A percentile compares a stretch with the other conserved stretches of the same genome.
These are phyloP conservation scores for Gadus chalcogrammus DNA, from an alignment of 2,113 vertebrate genomes.

Conservation along the genomic window DNA sequence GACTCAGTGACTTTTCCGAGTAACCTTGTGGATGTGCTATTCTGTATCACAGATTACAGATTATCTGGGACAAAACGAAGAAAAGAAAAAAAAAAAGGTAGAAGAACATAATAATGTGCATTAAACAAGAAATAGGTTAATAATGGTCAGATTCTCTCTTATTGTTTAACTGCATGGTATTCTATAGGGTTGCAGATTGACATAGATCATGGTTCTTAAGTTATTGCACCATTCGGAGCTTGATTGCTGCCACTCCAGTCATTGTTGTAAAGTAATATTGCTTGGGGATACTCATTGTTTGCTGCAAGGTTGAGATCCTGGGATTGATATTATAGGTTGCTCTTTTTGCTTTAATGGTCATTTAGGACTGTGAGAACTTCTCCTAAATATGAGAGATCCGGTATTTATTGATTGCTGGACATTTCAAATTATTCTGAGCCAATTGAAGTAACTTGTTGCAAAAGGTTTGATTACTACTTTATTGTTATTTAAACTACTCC, in stretches of 20 bases:
- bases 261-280: constrained; percentile 65
- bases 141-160: constrained; percentile 51
- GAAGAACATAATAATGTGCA: constrained; percentile 3
- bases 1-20: constrained; percentile 80
- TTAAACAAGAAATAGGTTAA: constrained; percentile 63
- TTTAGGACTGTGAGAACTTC: background rate
- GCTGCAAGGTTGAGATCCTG: constrained; percentile 44
- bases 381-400: background rate
- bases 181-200: constrained; percentile 80
- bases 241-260: constrained; percentile 75
- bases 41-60: constrained; percentile 73
- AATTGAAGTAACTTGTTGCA: constrained; percentile 8
- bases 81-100: constrained; percentile 19
- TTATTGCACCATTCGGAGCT: constrained; percentile 78
- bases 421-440: no score
- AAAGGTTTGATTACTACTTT: constrained; percentile 15
- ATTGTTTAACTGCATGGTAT: constrained; percentile 85
- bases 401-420: no score
- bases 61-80: constrained; percentile 36
- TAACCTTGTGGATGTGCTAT: constrained; percentile 80
- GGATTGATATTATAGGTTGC: constrained; percentile 34
- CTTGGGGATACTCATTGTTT: constrained; percentile 57
- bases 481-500: constrained; percentile 4
- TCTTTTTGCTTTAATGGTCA: constrained; percentile 40
- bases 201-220: constrained; percentile 71